These are phyloP conservation scores for Aelia acuminata DNA, from an alignment of 2,888 invertebrate species.

Conservation along the genomic window DNA sequence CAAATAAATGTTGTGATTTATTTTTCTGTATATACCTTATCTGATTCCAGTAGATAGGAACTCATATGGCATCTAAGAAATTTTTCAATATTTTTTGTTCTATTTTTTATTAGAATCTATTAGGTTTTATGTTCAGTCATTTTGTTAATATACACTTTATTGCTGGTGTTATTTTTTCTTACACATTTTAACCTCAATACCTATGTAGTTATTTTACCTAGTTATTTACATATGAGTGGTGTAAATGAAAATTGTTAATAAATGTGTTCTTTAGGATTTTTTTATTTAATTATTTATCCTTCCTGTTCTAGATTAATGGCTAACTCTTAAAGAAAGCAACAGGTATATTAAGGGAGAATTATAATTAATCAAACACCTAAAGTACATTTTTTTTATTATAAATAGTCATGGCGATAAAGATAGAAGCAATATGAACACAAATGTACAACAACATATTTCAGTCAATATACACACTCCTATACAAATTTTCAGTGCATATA, in stretches of 20 bases:
- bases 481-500: constrained; percentile 52
- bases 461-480: constrained; percentile 59
- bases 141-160: constrained; percentile 57
- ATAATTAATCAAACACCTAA: constrained; percentile 50
- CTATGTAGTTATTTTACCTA: constrained; percentile 28
- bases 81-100: not conserved
- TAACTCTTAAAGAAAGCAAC: not conserved
- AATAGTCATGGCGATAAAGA: constrained; percentile 57
- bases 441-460: constrained; percentile 58
- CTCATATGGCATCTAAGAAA: constrained; percentile 19
- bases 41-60: constrained; percentile 39
- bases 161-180: constrained; percentile 42
- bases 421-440: constrained; percentile 59
- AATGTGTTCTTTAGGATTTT: constrained; percentile 47
- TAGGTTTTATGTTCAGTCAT: constrained; percentile 53
- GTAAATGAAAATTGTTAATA: constrained; percentile 41
- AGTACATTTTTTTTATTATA: constrained; percentile 57
- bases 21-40: constrained; percentile 45
- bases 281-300: not conserved
- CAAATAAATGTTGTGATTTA: constrained; percentile 46
- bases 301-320: not conserved
- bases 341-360: constrained; percentile 27
- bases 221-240: constrained; percentile 39
- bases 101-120: constrained; percentile 44
- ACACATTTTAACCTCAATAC: constrained; percentile 29